Base-by-base conservation (phyloP, 2,797 vertebrate species). In the Melanotaenia maccullochi region DNA sequence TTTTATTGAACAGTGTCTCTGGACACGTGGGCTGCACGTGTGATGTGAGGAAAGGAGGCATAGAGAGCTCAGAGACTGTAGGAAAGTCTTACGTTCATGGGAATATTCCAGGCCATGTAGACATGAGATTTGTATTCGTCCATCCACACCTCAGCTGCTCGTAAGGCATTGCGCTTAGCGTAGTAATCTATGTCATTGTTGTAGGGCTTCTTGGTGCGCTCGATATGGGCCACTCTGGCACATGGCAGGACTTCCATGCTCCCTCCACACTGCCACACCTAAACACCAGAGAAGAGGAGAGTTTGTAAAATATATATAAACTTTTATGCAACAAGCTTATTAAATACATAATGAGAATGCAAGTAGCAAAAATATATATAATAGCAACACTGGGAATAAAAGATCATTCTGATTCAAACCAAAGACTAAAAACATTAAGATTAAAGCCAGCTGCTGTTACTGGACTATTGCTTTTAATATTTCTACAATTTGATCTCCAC, bases 71-170 rank as follows among this genome's bases (percentile, higher is more conserved):
- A 44, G 62, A 69, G 65, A 81, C 20, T 67, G 44, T 60, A 57
- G 20, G 65, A 61, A 73, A 61, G 69, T 89, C 97, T 96, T 83
- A 99, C 97, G 0, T 96, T 97, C 96, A 99, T 98, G 62, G 97
- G 97, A 86, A 99, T 98, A 90, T 99, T 99, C 98, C 98, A 99
- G 22, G 98, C 98, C 98, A 99, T 99, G 94, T 99, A 99, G 63
- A 99, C 98, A 0, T 99, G 98, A 0, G 97, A 98, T 85, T 98
- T 99, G 93, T 97, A 99, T 90, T 99, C 94, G 3, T 99, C 98
- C 98, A 99, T 99, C 98, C 98, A 99, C 76, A 99, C 98, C 89
- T 99, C 98, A 0, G 98, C 98, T 0, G 98, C 97, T 11, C 98
- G 91, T 87, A 99, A 91, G 3, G 98, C 98, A 0, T 99, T 99